Percentiles rank a stretch among this genome's conserved stretches.
phyloP scores from a whole-genome alignment of 92 coral and sea anemone genomes.

The Virgularia gustaviana region DNA sequence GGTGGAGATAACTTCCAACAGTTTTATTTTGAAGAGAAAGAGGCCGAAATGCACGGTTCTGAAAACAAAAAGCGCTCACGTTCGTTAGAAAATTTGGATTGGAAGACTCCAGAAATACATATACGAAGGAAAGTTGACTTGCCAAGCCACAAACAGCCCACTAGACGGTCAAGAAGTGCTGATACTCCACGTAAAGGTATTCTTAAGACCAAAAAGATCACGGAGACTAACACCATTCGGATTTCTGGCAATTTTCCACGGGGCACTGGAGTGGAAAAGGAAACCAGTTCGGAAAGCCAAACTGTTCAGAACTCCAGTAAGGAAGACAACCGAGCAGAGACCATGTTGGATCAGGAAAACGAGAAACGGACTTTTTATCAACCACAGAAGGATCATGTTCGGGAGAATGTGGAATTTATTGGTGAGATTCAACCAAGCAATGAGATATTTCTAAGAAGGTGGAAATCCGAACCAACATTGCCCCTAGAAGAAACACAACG shows the following conservation, averaged over 20 bases:
- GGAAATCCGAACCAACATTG: slow-evolving; percentile 34
- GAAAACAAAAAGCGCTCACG: slow-evolving; percentile 14
- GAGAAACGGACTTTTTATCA: slow-evolving; percentile 12
- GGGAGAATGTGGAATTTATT: slow-evolving; percentile 22
- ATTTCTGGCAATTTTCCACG: slow-evolving; percentile 22
- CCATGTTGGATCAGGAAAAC: slow-evolving; percentile 9
- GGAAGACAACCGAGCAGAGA: background rate
- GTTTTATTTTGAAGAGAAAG: background rate
- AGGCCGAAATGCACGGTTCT: background rate
- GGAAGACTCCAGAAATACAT: slow-evolving; percentile 30
- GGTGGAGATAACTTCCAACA: background rate
- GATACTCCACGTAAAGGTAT: slow-evolving; percentile 36
- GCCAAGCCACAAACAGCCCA: slow-evolving; percentile 16
- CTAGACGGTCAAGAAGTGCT: slow-evolving; percentile 27
- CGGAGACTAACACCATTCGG: slow-evolving; percentile 24
- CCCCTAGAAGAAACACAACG: slow-evolving; percentile 2
- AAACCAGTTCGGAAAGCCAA: background rate
- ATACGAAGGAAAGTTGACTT: slow-evolving; percentile 25
- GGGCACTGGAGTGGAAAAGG: background rate
- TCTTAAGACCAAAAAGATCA: slow-evolving; percentile 27
- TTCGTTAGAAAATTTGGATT: slow-evolving; percentile 19
- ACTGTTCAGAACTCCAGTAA: background rate
- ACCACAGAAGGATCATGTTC: slow-evolving; percentile 29
- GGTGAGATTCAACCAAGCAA: slow-evolving; percentile 18
- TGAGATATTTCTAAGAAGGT: slow-evolving; percentile 19